Base-by-base conservation (phyloP, 2,888 invertebrate genomes). In the Strigamia crassipes region DNA sequence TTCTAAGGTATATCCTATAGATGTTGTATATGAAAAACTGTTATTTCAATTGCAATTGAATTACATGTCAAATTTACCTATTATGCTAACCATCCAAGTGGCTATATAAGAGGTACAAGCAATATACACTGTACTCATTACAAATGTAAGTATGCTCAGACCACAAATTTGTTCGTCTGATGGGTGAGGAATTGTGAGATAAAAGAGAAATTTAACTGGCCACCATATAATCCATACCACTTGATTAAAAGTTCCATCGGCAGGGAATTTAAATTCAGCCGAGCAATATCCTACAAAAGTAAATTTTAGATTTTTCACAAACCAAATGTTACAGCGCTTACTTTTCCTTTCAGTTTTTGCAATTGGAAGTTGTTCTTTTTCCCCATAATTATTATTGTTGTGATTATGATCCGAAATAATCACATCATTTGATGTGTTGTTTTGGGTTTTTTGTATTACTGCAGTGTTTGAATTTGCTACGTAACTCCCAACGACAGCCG, bases 71-170 rank as follows among this genome's bases (percentile, higher is more conserved):
- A 34, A 61, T 56, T 61, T 81, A 81, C 81, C 81, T 81, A 81
- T 12, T 15, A 81, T 21, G 10, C 61, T 42, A 21, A 81, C 81
- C 81, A 81, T 81, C 81, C 81, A 81, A 9, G 81, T 66, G 46
- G 66, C 81, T 9, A 81, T 21, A 18, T 81, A 81, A 0, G 81
- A 61, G 3, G 15, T 23, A 34, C 27, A 18, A 10, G 31, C 81
- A 31, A 81, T 81, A 66, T 81, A 81, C n/a, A 21, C 10, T n/a
- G 61, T 81, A 23, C 42, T 61, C 34, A 81, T 42, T 31, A 81
- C 31, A 66, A 81, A 81, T 12, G 38, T 81, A 0, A 81, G 18
- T 18, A 41, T 31, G 13, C 31, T 12, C 6, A 34, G 18, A 21
- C 15, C n/a, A 38, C 61, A 61, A 10, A 18, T 18, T 34, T 66